These are phyloP conservation scores for Gobionotothen gibberifrons DNA, from an alignment of 2,797 vertebrate genomes.

Conservation along the genomic window DNA sequence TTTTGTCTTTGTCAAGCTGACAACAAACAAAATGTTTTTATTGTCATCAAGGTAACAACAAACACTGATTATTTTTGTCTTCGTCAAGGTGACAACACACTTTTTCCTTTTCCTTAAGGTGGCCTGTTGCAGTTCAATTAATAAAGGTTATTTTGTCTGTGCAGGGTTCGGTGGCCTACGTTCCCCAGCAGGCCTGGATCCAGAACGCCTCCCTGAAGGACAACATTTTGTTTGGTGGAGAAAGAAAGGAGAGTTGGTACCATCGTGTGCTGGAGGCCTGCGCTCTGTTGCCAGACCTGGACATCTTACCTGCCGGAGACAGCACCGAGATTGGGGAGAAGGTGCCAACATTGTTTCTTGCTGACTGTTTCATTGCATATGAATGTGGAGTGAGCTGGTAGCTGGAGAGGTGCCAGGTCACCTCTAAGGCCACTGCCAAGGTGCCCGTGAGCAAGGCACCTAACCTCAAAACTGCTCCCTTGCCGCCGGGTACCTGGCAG, in stretches of 20 bases:
- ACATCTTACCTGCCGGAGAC: constrained; percentile 89
- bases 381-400: too few relatives aligned
- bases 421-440: too few relatives aligned
- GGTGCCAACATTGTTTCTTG: constrained; percentile 70
- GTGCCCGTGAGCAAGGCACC: too few relatives aligned
- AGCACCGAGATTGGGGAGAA: constrained; percentile 93
- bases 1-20: too few relatives aligned
- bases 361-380: too few relatives aligned
- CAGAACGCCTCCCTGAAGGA: constrained; percentile 90
- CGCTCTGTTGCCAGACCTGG: constrained; percentile 90
- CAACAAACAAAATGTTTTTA: too few relatives aligned
- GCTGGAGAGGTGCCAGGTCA: too few relatives aligned
- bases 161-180: constrained; percentile 90
- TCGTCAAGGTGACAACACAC: too few relatives aligned
- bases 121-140: too few relatives aligned
- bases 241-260: constrained; percentile 83
- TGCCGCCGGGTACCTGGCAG: too few relatives aligned
- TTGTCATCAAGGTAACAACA: not conserved
- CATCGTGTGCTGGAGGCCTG: constrained; percentile 88
- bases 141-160: not conserved
- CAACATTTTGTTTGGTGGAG: constrained; percentile 90
- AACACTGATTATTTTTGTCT: not conserved
- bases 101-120: too few relatives aligned
- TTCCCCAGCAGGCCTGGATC: constrained; percentile 95
- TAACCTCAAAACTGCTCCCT: too few relatives aligned